Conservation (phyloP, 1,140 invertebrate species). For the Lepeophtheirus salmonis region DNA sequence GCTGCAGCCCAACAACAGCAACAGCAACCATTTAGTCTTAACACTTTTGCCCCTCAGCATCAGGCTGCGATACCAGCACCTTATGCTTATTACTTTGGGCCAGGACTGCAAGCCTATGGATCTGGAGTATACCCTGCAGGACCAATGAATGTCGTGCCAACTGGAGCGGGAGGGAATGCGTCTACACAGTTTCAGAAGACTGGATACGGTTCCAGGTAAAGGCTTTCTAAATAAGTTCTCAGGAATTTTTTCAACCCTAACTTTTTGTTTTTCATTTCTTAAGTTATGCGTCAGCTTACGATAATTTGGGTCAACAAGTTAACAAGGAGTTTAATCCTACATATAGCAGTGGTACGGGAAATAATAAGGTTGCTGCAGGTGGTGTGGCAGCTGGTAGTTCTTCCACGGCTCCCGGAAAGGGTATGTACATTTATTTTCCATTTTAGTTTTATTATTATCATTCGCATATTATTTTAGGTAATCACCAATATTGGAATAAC, state of each 20-base stretch:
- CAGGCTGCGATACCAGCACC: background rate
- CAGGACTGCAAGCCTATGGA: constrained; percentile 2
- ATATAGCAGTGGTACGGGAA: background rate
- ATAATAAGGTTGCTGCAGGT: background rate
- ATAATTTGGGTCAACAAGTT: constrained; percentile 6
- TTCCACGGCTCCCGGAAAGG: constrained; percentile 9
- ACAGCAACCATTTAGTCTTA: background rate
- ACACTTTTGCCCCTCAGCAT: background rate
- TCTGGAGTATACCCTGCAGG: constrained; percentile 8
- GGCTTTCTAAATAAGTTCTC: too few relatives aligned
- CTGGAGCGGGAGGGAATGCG: constrained; percentile 3
- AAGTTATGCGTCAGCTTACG: constrained; percentile 2
- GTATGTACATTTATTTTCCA: background rate
- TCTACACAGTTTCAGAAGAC: constrained; percentile 16
- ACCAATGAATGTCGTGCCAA: background rate
- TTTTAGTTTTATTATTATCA: background rate
- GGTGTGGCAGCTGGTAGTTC: constrained; percentile 3
- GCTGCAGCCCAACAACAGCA: constrained; percentile 11
- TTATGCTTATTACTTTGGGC: constrained; percentile 17
- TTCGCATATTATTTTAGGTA: too few relatives aligned
- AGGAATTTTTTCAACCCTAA: too few relatives aligned
- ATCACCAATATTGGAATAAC: background rate
- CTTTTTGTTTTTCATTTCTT: background rate
- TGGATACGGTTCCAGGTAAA: constrained; percentile 8
- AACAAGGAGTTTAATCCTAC: constrained; percentile 12